Evolutionary conservation across 35 echinoderm and acorn worm genomes (phyloP).

Genomic region (Chiridota heheva): DNA sequence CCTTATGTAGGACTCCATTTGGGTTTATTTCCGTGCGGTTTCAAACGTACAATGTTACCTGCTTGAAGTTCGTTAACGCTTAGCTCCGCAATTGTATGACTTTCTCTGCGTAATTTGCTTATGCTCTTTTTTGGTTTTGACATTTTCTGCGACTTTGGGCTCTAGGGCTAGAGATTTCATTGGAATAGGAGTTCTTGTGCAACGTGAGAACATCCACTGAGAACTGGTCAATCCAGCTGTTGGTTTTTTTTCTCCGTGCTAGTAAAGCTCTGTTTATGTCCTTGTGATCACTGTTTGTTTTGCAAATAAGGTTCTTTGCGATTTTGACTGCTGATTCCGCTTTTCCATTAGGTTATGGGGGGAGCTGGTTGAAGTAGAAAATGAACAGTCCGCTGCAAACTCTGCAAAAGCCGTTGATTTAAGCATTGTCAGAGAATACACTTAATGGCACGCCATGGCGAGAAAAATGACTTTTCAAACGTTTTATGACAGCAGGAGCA

Average conservation of each 20-base stretch:
- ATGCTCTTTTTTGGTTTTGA: too few relatives aligned
- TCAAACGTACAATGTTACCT: too few relatives aligned
- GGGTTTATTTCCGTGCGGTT: too few relatives aligned
- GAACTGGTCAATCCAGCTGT: constrained; percentile 45
- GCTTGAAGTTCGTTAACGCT: too few relatives aligned
- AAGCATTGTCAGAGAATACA: constrained; percentile 26
- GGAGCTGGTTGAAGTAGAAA: constrained; percentile 9
- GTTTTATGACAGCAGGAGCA: constrained; percentile 11
- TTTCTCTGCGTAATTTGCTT: too few relatives aligned
- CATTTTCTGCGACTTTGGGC: too few relatives aligned
- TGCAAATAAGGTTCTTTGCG: constrained; percentile 12
- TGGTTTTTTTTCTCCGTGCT: constrained; percentile 51
- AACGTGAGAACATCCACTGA: constrained; percentile 28
- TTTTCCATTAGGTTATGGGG: constrained; percentile 13
- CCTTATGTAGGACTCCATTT: too few relatives aligned
- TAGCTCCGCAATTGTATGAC: too few relatives aligned
- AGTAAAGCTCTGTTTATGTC: constrained; percentile 44
- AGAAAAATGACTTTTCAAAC: constrained; percentile 1
- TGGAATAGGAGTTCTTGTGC: constrained; percentile 37
- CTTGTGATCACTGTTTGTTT: constrained; percentile 25
- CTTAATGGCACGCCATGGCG: constrained; percentile 11
- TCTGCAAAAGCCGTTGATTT: constrained; percentile 12
- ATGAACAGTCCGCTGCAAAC: constrained; percentile 21
- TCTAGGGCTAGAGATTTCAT: too few relatives aligned
- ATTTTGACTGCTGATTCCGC: constrained; percentile 15